Evolutionary conservation across 2,113 vertebrate species (phyloP).

Genomic region (Marmota monax): DNA sequence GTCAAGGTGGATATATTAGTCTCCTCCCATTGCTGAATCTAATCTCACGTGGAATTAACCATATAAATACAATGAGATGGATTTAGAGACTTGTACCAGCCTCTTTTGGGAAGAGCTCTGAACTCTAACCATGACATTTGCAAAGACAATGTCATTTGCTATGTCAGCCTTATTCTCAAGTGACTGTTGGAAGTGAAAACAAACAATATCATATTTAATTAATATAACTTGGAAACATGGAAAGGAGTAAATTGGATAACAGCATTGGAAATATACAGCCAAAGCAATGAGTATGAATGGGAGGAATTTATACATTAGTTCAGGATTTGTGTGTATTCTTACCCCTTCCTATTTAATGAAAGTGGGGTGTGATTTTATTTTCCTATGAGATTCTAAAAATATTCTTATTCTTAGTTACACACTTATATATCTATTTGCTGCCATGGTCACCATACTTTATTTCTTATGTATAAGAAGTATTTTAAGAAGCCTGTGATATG

Average conservation of each 20-base stretch:
- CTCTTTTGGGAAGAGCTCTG: neutral
- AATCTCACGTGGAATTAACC: neutral
- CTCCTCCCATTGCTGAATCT: neutral
- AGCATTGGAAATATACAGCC: neutral
- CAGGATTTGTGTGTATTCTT: neutral
- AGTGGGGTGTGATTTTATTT: slow-evolving; percentile 35
- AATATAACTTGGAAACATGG: neutral
- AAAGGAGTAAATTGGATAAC: neutral
- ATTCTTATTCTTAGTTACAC: slow-evolving; percentile 32
- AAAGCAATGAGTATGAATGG: neutral
- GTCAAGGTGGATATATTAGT: too few species aligned
- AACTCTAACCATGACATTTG: neutral
- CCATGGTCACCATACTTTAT: neutral
- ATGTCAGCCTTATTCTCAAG: neutral
- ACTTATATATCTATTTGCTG: slow-evolving; percentile 15
- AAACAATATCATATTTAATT: neutral
- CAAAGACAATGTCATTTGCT: neutral
- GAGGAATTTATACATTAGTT: neutral
- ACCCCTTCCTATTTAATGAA: slow-evolving; percentile 31
- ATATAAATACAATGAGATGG: neutral
- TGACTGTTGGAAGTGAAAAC: neutral
- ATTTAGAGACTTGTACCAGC: neutral
- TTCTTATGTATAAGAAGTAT: slow-evolving; percentile 52
- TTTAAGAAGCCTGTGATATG: slow-evolving; percentile 42
- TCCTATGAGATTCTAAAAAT: neutral